Percentiles rank a stretch among this genome's conserved stretches.
Evolutionary conservation across 2,797 vertebrate genomes (phyloP).

Genomic region (Lycodopsis pacificus): DNA sequence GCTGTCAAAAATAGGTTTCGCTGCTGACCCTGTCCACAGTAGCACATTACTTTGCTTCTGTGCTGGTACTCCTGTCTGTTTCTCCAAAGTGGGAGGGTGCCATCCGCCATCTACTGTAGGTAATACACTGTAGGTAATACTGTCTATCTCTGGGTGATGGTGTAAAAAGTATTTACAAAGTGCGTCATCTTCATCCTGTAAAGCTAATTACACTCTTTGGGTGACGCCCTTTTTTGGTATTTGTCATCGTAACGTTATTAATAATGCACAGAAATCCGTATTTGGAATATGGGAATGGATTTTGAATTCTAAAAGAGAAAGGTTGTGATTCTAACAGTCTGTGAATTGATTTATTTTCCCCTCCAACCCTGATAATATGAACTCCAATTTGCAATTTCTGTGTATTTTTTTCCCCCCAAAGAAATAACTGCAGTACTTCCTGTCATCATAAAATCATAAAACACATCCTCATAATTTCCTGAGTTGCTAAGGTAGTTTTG

Average conservation of each 20-base stretch:
- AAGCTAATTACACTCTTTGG: neutral
- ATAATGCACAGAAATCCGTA: neutral
- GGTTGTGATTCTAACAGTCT: neutral
- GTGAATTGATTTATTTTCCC: too few species aligned
- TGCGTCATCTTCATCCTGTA: neutral
- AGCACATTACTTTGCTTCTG: neutral
- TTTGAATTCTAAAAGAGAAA: neutral
- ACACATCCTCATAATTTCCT: too few species aligned
- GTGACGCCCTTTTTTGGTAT: neutral
- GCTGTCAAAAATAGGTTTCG: neutral
- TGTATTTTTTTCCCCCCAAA: too few species aligned
- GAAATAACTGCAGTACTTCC: too few species aligned
- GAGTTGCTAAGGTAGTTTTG: too few species aligned
- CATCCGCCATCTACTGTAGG: too few species aligned
- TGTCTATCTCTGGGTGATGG: neutral
- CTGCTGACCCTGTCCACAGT: neutral
- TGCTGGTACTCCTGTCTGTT: too few species aligned
- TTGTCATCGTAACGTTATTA: neutral
- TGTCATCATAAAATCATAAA: too few species aligned
- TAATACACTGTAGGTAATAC: neutral
- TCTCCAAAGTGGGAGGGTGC: neutral
- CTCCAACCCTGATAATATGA: too few species aligned
- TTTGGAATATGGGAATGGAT: neutral
- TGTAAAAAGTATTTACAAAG: neutral
- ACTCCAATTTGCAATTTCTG: too few species aligned